Base-by-base conservation (phyloP, 2,113 vertebrate genomes). In the Heptranchias perlo region DNA sequence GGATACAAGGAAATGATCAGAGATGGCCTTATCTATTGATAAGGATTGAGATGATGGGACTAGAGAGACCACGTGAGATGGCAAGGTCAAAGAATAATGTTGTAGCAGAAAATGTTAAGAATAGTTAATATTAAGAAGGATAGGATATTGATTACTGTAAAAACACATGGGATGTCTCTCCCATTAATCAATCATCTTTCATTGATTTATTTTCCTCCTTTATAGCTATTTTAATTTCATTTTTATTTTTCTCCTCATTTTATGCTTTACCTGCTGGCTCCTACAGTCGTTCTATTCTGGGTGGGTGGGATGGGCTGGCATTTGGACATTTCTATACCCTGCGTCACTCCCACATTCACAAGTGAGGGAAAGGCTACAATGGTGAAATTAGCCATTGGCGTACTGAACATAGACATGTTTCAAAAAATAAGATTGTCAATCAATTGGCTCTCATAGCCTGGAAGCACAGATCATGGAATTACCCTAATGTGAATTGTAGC, bases 121-220 rank as follows among this genome's bases (percentile, higher is more conserved):
- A 44, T 21, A 25, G 82, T 47, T 86, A 35, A 31, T 58, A 58
- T 58, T 44, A 18, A 16, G 13, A 82, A 44, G n/a, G 10, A 54
- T 31, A 91, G 11, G 87, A 35, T 16, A 35, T 18, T 91, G 13
- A 58, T 58, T 91, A 21, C 6, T 44, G 89, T 92, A 62, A 62
- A 92, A n/a, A 18, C 58, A 64, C 11, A 93, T 2, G 18, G 21
- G 14, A 23, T 39, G 54, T 61, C 61, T 39, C 58, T 93, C 52
- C 47, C 35, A 39, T 23, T 39, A 62, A 62, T 0, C 61, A 54
- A 58, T 58, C 4, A 86, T 25, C 2, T 54, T 58, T 58, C 52
- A 35, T 89, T 89, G 23, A 87, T 87, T 52, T 87, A 39, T 62
- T 93, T 93, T 39, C n/a, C n/a, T 91, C 89, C 35, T 93, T 62